phyloP scores from a whole-genome alignment of 2,888 invertebrate genomes.

The Eupithecia dodoneata region DNA sequence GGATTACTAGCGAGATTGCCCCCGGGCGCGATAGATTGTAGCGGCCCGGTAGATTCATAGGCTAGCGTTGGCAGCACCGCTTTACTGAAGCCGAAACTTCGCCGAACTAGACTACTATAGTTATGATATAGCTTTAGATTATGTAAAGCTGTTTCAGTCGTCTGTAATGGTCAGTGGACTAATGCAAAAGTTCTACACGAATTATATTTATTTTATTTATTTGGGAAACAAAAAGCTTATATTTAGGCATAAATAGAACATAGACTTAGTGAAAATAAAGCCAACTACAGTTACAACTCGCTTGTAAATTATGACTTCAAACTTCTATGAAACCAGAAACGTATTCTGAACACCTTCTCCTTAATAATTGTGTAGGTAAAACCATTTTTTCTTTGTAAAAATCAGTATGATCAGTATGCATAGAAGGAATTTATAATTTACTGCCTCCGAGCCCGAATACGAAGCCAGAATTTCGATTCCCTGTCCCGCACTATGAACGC shows the following conservation, averaged over 20 bases:
- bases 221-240: no score
- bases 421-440: constrained; percentile 15
- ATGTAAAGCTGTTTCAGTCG: not conserved
- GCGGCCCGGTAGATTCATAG: constrained; percentile 51
- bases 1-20: constrained; percentile 60
- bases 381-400: not conserved
- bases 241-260: no score
- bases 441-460: constrained; percentile 11
- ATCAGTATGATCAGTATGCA: constrained; percentile 10
- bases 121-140: not conserved
- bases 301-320: no score
- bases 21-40: constrained; percentile 49
- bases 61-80: constrained; percentile 31
- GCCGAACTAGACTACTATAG: not conserved
- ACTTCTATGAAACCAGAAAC: not conserved
- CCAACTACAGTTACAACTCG: no score
- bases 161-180: no score
- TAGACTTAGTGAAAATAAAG: no score
- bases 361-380: not conserved
- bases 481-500: constrained; percentile 39
- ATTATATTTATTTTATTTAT: no score
- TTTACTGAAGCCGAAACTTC: constrained; percentile 35
- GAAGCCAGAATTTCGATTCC: constrained; percentile 21
- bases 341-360: not conserved
- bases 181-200: no score